Evolutionary conservation across 2,888 invertebrate species (phyloP).

Genomic region (Leptura quadrifasciata): DNA sequence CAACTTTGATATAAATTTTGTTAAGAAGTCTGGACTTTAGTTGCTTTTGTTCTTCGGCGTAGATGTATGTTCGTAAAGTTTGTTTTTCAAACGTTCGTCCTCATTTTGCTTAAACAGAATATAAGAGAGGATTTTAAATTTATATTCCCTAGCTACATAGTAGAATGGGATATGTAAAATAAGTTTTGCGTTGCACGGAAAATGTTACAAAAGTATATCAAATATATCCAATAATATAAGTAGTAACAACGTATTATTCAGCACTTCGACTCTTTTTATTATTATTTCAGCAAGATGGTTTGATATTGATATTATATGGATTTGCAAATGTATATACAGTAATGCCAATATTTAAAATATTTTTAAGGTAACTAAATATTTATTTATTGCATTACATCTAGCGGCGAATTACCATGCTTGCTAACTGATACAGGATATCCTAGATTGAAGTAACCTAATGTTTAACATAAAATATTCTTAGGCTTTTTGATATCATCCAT

Average conservation of each 20-base stretch:
- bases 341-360: too few relatives aligned
- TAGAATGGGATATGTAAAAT: conserved; percentile 22
- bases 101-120: conserved; percentile 23
- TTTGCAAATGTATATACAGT: too few relatives aligned
- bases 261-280: not conserved
- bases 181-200: conserved; percentile 13
- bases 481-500: too few relatives aligned
- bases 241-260: conserved; percentile 2
- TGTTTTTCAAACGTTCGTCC: conserved; percentile 36
- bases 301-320: too few relatives aligned
- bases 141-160: conserved; percentile 6
- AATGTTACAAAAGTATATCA: conserved; percentile 1
- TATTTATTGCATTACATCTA: too few relatives aligned
- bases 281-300: not conserved
- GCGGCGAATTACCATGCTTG: too few relatives aligned
- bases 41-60: conserved; percentile 56
- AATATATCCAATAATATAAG: conserved; percentile 7
- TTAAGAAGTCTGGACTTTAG: conserved; percentile 60
- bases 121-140: conserved; percentile 16
- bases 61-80: conserved; percentile 32
- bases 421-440: too few relatives aligned
- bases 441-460: too few relatives aligned
- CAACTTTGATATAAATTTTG: conserved; percentile 65
- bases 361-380: too few relatives aligned
- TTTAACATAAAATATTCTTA: too few relatives aligned